Base-by-base conservation (phyloP, 1,140 invertebrate genomes). In the Trichonephila clavipes region DNA sequence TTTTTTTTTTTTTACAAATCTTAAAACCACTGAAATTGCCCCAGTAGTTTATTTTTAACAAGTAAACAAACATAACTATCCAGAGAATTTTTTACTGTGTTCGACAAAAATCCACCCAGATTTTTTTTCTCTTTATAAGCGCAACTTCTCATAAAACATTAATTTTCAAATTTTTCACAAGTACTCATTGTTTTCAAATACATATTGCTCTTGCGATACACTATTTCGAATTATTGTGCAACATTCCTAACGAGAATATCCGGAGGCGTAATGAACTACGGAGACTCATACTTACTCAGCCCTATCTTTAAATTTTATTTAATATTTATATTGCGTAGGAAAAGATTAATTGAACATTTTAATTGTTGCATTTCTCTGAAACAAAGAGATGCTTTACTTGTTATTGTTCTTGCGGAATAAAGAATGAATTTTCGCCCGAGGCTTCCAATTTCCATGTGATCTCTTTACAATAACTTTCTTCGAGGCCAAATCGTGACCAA, bases 401-500 rank as follows among this genome's bases (percentile, higher is more conserved):
- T 77, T 77, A 77, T 77, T 77, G 72, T 77, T 77, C 72, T 77
- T 28, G 18, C 34, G 14, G 14, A 34, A 16, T 34, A 77, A 77
- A 40, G 14, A 77, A 77, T 12, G 72, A 21, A 40, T 5, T 18
- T 18, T 34, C 34, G 72, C 72, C 72, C 28, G 28, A 16, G 72
- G 72, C 28, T 34, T 34, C 28, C 0, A 34, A 77, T 77, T 34
- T 77, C 28, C 72, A 77, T 77, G 34, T 28, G 24, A 77, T 77
- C 72, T 34, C 28, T 34, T 40, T 28, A 28, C 72, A 77, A 77
- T 40, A 40, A 24, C 34, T 58, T 12, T 21, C n/a, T 83, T 83
- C 82, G 82, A 83, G 82, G 82, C 82, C 82, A 58, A 83, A 83
- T 58, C 82, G 82, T 83, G 82, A 83, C 44, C 40, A 59, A 83